Evolutionary conservation across 2,888 invertebrate genomes (phyloP), one percentile per base, ranked within the genome.

Genomic region (Chloroclysta siterata): DNA sequence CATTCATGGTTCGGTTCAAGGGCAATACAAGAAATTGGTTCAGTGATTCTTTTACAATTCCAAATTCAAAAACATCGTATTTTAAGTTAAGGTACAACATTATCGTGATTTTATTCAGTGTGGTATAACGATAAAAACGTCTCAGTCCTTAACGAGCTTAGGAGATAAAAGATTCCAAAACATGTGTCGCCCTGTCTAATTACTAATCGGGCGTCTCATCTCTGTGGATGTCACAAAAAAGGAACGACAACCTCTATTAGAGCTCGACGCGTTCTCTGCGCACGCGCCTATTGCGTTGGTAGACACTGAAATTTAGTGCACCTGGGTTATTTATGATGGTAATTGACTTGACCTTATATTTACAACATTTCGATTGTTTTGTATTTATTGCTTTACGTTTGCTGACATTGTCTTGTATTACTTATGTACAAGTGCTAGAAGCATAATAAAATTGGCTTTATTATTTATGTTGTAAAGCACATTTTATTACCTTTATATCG

Each of bases 131-230:
- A 84, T 82, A 83, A 85, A 88, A 82, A 78, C 69, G 75, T 76
- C 69, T 73, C 74, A 75, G 72, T 71, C 72, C 75, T 67, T 88
- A 87, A 90, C 87, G 86, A 89, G 84, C 73, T 81, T 78, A 83
- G 83, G 76, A 86, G 87, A 88, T 89, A 85, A 90, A 89, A 82
- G 82, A 83, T 76, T 77, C 80, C 73, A 82, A 85, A 90, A 91
- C 90, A 90, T 86, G 90, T 90, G 91, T 91, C 89, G 80, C 82
- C 22, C 84, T 84, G 83, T 86, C 88, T 90, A 92, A 92, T 92
- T 92, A 90, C 86, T 89, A 88, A 93, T 93, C 92, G 85, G 81
- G 75, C 79, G 81, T 82, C 79, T 85, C 83, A 91, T 92, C 92
- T 88, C 79, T 65, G 65, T 70, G 72, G 78, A 71, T 72, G 80